Evolutionary conservation across 2,113 vertebrate genomes (phyloP).

Genomic region (Otus sunia): DNA sequence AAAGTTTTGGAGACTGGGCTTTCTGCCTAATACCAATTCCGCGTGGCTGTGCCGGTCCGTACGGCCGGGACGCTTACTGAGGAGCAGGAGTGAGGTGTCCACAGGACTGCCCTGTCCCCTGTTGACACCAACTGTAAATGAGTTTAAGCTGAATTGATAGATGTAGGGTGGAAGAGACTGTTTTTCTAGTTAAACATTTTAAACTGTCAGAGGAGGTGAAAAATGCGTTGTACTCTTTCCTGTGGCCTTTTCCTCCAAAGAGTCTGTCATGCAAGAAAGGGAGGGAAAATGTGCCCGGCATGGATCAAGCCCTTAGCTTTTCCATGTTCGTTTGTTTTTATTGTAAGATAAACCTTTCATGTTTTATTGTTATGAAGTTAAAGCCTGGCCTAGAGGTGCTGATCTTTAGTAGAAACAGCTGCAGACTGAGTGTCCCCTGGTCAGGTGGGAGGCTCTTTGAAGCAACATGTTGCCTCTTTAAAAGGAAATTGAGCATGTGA

Average conservation of each 20-base stretch:
- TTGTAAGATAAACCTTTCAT: constrained; percentile 79
- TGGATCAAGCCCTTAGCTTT: constrained; percentile 59
- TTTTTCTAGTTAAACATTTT: constrained; percentile 74
- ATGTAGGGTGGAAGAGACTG: constrained; percentile 54
- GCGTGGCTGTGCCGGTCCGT: neutral
- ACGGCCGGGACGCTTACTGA: accelerated
- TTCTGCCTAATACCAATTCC: constrained; percentile 45
- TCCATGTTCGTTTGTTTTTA: constrained; percentile 72
- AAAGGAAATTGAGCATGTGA: constrained; percentile 72
- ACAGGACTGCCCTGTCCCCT: neutral
- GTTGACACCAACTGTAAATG: neutral
- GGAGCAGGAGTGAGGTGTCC: neutral
- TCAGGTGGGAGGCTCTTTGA: constrained; percentile 77
- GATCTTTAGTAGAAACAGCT: constrained; percentile 78
- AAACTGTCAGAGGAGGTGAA: constrained; percentile 75
- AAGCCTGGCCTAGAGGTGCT: constrained; percentile 76
- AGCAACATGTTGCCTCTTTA: constrained; percentile 64
- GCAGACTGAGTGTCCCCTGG: constrained; percentile 44
- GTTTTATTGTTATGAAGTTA: constrained; percentile 75
- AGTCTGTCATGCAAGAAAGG: constrained; percentile 63
- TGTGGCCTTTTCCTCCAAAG: constrained; percentile 54
- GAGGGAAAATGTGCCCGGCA: constrained; percentile 42
- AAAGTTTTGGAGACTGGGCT: neutral
- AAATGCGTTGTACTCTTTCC: constrained; percentile 69
- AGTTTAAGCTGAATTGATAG: constrained; percentile 8